Evolutionary conservation across 2,888 invertebrate species (phyloP), one percentile per base, ranked within the genome.

Genomic region (Shargacucullia verbasci): DNA sequence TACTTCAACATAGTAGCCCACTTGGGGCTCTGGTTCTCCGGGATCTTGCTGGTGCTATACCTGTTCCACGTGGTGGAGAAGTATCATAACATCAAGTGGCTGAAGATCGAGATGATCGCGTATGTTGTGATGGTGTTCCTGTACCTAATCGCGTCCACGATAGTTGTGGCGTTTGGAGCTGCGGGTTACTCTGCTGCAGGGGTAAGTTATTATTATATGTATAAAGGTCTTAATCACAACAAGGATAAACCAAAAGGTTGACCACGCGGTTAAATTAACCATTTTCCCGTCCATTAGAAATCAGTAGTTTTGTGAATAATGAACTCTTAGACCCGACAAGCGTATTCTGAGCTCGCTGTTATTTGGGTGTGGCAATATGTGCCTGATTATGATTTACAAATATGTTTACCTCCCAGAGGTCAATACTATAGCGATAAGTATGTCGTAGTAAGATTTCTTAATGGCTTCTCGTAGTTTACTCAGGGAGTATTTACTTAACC

Each of bases 61-160:
- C 81, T 97, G 45, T 97, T 97, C 87, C 98, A 98, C 83, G 90
- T 98, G 5, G 95, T 98, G 41, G 98, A 98, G 87, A 97, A 96
- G 80, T 96, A 97, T 78, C 96, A 96, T 81, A 96, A 95, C 82
- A 95, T 98, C 72, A 98, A 97, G 15, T 98, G 98, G 98, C 89
- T 98, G 59, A 96, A 97, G 86, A 95, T 97, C 69, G 98, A 98
- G 89, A 95, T 98, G 84, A 90, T 95, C n/a, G 97, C 95, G 78
- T 96, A 96, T 80, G 94, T 94, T 0, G 74, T 96, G 9, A 96
- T 97, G 95, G 94, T 96, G 7, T 90, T 96, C 43, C 94, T 97
- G 73, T 97, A 97, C 81, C 91, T 98, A 66, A 95, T 97, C 45
- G 97, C 97, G 0, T 95, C 97, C 0, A 95, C 96, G 10, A 95